These are phyloP conservation scores for Junonia oenone DNA, from an alignment of 2,888 invertebrate species.

Conservation along the genomic window DNA sequence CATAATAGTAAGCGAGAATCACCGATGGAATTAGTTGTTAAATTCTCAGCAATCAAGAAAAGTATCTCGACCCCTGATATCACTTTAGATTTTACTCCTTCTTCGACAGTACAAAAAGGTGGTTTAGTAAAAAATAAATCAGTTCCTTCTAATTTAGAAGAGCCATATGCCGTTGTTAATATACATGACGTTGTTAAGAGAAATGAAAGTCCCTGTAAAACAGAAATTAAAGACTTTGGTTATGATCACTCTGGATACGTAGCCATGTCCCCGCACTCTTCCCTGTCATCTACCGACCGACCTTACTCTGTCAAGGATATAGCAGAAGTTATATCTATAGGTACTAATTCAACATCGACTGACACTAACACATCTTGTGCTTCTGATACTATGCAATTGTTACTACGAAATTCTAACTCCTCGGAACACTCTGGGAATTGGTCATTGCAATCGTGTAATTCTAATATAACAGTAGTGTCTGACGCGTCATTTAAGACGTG, in stretches of 20 bases:
- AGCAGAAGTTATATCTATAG: conserved; percentile 62
- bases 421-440: conserved; percentile 72
- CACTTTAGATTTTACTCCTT: conserved; percentile 53
- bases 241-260: conserved; percentile 44
- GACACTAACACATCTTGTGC: conserved; percentile 55
- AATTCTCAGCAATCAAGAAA: conserved; percentile 67
- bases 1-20: conserved; percentile 55
- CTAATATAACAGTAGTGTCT: conserved; percentile 62
- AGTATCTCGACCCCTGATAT: conserved; percentile 73
- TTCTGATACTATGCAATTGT: conserved; percentile 50
- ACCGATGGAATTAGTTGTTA: conserved; percentile 53
- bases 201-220: conserved; percentile 35
- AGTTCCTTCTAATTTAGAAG: conserved; percentile 58
- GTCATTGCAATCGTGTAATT: conserved; percentile 66
- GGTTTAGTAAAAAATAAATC: conserved; percentile 58
- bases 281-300: conserved; percentile 46
- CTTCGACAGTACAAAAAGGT: conserved; percentile 46
- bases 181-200: conserved; percentile 50
- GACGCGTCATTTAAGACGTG: conserved; percentile 66
- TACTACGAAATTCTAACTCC: conserved; percentile 58
- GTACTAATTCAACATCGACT: conserved; percentile 52
- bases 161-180: conserved; percentile 58
- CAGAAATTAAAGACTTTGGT: conserved; percentile 3
- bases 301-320: conserved; percentile 70
- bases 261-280: conserved; percentile 55